phyloP scores from a whole-genome alignment of 2,797 vertebrate genomes.

The Lerista edwardsae region DNA sequence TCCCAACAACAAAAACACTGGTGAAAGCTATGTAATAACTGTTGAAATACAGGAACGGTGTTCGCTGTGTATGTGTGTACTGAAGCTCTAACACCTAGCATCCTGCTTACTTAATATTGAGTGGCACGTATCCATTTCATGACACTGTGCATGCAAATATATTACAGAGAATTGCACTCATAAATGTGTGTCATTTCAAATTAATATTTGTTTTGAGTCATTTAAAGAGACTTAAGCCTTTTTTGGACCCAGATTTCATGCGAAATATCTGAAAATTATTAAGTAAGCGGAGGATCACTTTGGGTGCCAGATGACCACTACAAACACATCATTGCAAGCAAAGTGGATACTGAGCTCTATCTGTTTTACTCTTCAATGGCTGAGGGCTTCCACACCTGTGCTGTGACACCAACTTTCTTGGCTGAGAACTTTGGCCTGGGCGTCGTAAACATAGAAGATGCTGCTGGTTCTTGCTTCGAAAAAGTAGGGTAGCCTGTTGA shows the following conservation, averaged over 20 bases:
- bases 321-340: constrained; percentile 73
- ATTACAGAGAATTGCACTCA: constrained; percentile 32
- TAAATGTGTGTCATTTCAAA: constrained; percentile 43
- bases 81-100: constrained; percentile 68
- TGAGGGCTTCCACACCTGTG: constrained; percentile 97
- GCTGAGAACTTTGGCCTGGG: constrained; percentile 97
- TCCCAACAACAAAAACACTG: not conserved
- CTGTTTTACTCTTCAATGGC: constrained; percentile 82
- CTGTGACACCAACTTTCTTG: constrained; percentile 87
- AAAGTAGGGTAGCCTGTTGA: constrained; percentile 77
- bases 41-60: constrained; percentile 44
- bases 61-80: constrained; percentile 54
- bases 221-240: constrained; percentile 28
- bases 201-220: constrained; percentile 62
- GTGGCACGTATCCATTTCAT: constrained; percentile 43
- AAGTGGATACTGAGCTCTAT: constrained; percentile 70
- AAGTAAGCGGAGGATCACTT: constrained; percentile 66
- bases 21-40: constrained; percentile 50
- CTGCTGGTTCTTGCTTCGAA: constrained; percentile 82
- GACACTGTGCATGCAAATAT: constrained; percentile 41
- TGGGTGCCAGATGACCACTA: constrained; percentile 65
- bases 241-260: constrained; percentile 78
- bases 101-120: constrained; percentile 69
- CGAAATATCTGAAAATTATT: constrained; percentile 65
- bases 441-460: constrained; percentile 78